Evolutionary conservation across 2,113 vertebrate species (phyloP).

Genomic region (Pseudois nayaur): DNA sequence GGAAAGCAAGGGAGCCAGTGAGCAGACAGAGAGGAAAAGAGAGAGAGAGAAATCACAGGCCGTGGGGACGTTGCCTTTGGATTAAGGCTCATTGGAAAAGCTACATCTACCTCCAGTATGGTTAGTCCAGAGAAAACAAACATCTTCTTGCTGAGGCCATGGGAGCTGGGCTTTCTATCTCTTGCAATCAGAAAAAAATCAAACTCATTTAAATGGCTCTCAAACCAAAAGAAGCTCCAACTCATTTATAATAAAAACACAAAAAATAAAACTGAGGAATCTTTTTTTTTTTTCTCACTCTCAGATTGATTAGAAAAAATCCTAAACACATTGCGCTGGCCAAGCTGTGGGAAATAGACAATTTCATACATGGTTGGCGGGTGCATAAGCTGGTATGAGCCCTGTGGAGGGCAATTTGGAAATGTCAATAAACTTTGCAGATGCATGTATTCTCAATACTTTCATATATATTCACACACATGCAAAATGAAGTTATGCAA

Average conservation of each 20-base stretch:
- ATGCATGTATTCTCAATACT: neutral
- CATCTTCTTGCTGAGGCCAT: neutral
- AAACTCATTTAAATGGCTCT: neutral
- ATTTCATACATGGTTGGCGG: neutral
- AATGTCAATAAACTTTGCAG: neutral
- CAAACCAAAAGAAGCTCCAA: neutral
- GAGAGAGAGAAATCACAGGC: neutral
- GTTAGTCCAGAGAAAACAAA: neutral
- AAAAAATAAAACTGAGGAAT: neutral
- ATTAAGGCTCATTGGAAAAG: neutral
- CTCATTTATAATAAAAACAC: neutral
- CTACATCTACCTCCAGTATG: neutral
- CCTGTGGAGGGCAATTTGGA: neutral
- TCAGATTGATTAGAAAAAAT: conserved; percentile 2
- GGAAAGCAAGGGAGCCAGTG: neutral
- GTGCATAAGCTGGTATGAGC: neutral
- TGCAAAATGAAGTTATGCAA: neutral
- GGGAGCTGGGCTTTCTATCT: neutral
- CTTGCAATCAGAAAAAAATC: neutral
- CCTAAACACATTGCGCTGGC: neutral
- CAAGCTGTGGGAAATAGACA: neutral
- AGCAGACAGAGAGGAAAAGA: neutral
- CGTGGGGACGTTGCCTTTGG: neutral
- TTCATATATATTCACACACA: neutral
- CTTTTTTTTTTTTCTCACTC: neutral